Percentiles rank a stretch among this genome's conserved stretches.
These are phyloP conservation scores for Podocnemis expansa DNA, from an alignment of 2,113 vertebrate species.

Conservation along the genomic window DNA sequence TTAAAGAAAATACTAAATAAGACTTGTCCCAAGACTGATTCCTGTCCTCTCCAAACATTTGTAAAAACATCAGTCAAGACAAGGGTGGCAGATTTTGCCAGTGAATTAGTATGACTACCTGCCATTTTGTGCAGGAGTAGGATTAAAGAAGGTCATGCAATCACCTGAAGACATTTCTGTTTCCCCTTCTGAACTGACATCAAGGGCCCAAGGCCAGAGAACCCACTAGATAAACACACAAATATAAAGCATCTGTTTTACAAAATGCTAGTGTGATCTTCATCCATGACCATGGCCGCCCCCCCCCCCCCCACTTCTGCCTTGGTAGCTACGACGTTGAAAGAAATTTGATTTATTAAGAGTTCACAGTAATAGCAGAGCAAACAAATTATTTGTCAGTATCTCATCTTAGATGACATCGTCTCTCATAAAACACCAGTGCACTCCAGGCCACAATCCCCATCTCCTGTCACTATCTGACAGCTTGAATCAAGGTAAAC, in stretches of 20 bases:
- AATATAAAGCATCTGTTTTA: background rate
- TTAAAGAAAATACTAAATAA: background rate
- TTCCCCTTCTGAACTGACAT: background rate
- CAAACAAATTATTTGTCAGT: background rate
- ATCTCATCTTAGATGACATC: background rate
- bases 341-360: background rate
- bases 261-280: background rate
- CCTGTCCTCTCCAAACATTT: background rate
- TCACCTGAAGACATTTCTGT: background rate
- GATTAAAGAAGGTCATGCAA: background rate
- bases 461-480: fast-evolving
- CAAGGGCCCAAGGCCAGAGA: background rate
- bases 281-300: background rate
- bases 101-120: background rate
- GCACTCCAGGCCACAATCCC: background rate
- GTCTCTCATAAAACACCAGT: background rate
- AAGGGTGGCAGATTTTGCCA: background rate
- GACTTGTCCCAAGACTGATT: background rate
- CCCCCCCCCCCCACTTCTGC: background rate
- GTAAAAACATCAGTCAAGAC: too few species aligned
- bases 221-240: background rate
- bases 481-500: background rate
- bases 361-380: background rate
- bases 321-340: background rate
- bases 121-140: background rate